Conservation (phyloP, 2,113 vertebrate species). For the Mobula birostris region DNA sequence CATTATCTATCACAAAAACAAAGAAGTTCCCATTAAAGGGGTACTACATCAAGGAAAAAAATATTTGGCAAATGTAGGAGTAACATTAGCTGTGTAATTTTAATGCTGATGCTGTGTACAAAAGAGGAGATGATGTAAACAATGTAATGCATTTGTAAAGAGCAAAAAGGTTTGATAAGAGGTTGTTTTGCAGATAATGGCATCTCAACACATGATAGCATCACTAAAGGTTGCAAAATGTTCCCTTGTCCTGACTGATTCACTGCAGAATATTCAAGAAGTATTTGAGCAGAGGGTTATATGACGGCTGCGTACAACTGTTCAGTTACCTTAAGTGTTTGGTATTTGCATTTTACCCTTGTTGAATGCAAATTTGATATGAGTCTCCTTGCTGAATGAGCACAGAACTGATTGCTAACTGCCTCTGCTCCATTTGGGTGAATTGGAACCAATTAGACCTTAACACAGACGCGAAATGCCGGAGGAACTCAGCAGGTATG, state of each 20-base stretch:
- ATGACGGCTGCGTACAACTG: not conserved
- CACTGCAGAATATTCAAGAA: not conserved
- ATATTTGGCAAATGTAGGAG: not conserved
- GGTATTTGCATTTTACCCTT: constrained; percentile 2
- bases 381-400: not conserved
- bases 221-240: not conserved
- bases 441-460: not conserved
- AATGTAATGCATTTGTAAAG: not conserved
- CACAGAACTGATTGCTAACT: not conserved
- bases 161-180: not conserved
- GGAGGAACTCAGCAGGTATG: too few species aligned
- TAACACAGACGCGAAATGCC: too few species aligned
- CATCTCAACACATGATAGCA: not conserved
- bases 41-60: not conserved
- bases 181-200: not conserved
- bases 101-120: not conserved
- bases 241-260: not conserved
- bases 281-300: constrained; percentile 1
- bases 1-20: not conserved
- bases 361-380: not conserved
- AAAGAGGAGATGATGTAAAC: not conserved
- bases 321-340: constrained; percentile 9
- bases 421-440: not conserved
- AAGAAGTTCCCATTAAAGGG: not conserved
- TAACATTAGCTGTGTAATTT: not conserved